These are phyloP conservation scores for Poecilia wingei DNA, from an alignment of 2,797 vertebrate genomes.

Conservation along the genomic window DNA sequence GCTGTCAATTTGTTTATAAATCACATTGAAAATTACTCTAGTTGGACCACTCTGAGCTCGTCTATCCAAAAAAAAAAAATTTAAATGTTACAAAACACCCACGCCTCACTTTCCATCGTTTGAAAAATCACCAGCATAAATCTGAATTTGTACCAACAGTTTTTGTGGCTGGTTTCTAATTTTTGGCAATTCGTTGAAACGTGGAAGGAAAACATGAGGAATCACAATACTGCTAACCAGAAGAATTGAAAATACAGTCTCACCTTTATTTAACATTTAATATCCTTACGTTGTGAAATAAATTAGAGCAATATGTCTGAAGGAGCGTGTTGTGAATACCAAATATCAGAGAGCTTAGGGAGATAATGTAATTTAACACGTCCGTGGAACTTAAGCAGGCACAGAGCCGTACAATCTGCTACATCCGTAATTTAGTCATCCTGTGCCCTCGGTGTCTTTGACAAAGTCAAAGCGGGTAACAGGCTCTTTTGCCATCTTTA, in stretches of 20 bases:
- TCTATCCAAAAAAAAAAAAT: too few relatives aligned
- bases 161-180: neutral
- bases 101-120: too few relatives aligned
- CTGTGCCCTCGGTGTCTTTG: neutral
- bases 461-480: neutral
- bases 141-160: neutral
- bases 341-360: neutral
- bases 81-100: too few relatives aligned
- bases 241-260: neutral
- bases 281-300: too few relatives aligned
- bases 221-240: neutral
- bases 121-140: neutral
- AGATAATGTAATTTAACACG: conserved; percentile 3
- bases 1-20: neutral
- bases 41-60: too few relatives aligned
- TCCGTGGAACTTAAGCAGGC: neutral
- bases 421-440: neutral
- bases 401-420: neutral
- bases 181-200: neutral
- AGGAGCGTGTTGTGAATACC: neutral
- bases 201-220: neutral
- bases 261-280: neutral
- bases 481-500: neutral
- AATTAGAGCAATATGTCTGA: neutral
- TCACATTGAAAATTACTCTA: neutral